A percentile compares a stretch with the other conserved stretches of the same genome.
These are phyloP conservation scores for Ellobius talpinus DNA, from an alignment of 2,113 vertebrate genomes.

Conservation along the genomic window DNA sequence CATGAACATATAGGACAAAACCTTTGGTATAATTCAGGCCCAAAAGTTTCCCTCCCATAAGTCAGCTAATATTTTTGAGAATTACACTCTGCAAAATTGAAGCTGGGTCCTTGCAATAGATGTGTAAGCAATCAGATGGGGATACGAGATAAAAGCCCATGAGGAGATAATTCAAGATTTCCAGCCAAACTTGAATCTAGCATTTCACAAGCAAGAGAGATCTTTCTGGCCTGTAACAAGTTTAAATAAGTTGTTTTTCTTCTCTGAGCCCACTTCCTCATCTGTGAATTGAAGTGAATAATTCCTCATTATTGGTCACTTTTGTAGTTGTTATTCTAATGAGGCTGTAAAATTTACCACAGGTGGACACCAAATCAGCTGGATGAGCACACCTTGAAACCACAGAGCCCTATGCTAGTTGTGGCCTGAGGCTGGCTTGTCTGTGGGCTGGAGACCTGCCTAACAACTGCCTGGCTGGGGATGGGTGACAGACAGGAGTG, in stretches of 20 bases:
- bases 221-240: not conserved
- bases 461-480: not conserved
- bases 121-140: not conserved
- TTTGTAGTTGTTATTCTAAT: not conserved
- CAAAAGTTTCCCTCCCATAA: not conserved
- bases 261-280: constrained; percentile 24
- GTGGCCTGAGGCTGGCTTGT: not conserved
- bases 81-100: not conserved
- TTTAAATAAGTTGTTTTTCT: not conserved
- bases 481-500: not conserved
- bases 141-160: not conserved
- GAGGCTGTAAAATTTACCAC: not conserved
- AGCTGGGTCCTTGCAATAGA: not conserved
- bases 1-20: not conserved
- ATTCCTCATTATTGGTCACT: not conserved
- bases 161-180: constrained; percentile 15
- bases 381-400: not conserved
- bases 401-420: not conserved
- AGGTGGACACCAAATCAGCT: not conserved
- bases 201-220: not conserved
- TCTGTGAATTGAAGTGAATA: constrained; percentile 48
- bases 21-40: not conserved
- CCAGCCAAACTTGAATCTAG: not conserved
- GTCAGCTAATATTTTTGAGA: not conserved
- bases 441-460: not conserved